These are phyloP conservation scores for Bujurquina vittata DNA, from an alignment of 2,113 vertebrate genomes.

Conservation along the genomic window DNA sequence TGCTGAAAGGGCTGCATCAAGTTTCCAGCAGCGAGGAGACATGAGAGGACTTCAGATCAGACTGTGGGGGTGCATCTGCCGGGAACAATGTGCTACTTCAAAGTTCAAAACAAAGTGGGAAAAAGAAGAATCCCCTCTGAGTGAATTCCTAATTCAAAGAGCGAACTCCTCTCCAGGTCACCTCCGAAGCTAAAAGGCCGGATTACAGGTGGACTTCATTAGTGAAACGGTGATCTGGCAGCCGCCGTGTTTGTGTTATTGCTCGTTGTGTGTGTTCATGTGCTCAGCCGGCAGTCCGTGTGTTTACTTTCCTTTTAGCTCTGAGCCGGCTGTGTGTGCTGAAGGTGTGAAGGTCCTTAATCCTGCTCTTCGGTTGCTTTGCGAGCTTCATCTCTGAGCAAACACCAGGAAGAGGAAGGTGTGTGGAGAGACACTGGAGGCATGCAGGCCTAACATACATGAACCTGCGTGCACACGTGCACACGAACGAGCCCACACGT, in stretches of 20 bases:
- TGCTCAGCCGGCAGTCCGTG: background rate
- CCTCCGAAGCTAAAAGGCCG: background rate
- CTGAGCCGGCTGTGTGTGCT: constrained; percentile 18
- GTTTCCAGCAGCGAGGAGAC: background rate
- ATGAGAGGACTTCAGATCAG: background rate
- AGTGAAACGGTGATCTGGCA: constrained; percentile 47
- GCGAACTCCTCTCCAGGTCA: constrained; percentile 2
- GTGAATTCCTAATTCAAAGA: constrained; percentile 19
- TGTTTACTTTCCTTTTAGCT: constrained; percentile 36
- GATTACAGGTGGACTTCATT: constrained; percentile 39
- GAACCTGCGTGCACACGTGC: background rate
- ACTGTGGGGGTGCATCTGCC: constrained; percentile 21
- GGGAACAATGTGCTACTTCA: background rate
- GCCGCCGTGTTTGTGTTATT: constrained; percentile 33
- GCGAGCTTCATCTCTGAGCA: constrained; percentile 33
- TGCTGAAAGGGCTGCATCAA: background rate
- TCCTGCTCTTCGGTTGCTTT: constrained; percentile 37
- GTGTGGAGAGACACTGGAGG: background rate
- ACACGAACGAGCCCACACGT: no score
- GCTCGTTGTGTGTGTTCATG: background rate
- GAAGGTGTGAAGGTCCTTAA: constrained; percentile 51
- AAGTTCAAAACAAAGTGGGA: background rate
- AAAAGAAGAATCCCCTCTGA: constrained; percentile 2
- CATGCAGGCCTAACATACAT: background rate
- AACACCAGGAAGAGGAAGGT: constrained; percentile 15